Evolutionary conservation across 2,888 invertebrate species (phyloP).

Genomic region (Dione vanillae): DNA sequence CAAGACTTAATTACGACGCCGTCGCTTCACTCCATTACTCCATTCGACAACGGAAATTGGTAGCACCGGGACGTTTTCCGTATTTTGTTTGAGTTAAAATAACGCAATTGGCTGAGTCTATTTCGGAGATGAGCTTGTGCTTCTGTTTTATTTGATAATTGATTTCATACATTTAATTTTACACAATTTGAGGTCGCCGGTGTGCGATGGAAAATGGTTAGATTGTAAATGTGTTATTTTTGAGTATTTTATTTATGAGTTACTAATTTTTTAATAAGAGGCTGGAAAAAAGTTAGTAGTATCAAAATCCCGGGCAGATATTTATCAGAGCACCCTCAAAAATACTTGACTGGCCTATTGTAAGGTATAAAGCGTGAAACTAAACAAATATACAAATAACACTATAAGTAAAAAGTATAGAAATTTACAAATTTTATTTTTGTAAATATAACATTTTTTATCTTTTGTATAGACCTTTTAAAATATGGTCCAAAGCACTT

Average conservation of each 20-base stretch:
- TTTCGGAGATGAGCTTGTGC: background rate
- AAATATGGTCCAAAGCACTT: background rate
- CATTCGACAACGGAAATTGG: conserved; percentile 32
- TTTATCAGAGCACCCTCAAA: too few species aligned
- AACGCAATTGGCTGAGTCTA: background rate
- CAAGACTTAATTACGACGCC: conserved; percentile 38
- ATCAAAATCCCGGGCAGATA: too few species aligned
- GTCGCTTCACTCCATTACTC: conserved; percentile 28
- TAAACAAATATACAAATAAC: too few species aligned
- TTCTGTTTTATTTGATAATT: conserved; percentile 14
- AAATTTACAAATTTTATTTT: background rate
- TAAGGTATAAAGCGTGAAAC: too few species aligned
- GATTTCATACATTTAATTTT: background rate
- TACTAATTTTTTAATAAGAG: too few species aligned
- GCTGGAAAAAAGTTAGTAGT: too few species aligned
- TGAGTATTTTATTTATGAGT: too few species aligned
- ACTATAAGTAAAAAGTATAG: too few species aligned
- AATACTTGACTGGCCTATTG: background rate
- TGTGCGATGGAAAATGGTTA: too few species aligned
- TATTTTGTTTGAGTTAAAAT: conserved; percentile 22
- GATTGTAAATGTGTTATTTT: too few species aligned
- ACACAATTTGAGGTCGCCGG: too few species aligned
- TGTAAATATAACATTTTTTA: background rate
- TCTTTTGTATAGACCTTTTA: background rate
- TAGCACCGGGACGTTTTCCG: conserved; percentile 25